These are phyloP conservation scores for Myanophis thanlyinensis DNA, from an alignment of 2,113 vertebrate species.

Conservation along the genomic window DNA sequence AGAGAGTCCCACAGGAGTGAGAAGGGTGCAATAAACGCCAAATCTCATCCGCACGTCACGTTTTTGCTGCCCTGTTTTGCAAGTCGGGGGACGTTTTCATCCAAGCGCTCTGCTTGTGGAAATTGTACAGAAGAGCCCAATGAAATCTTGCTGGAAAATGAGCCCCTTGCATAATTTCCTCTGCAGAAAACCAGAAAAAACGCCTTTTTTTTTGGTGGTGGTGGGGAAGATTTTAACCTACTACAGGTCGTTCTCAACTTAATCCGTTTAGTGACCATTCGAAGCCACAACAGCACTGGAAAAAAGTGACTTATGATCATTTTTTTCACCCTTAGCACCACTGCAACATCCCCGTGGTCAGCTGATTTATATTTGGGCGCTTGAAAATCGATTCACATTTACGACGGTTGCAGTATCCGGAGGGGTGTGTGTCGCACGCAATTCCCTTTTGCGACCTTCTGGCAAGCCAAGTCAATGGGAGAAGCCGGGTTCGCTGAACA, in stretches of 20 bases:
- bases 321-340: too few relatives aligned
- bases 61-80: not conserved
- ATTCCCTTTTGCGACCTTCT: not conserved
- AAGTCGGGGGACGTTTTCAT: not conserved
- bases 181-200: not conserved
- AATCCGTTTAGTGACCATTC: not conserved
- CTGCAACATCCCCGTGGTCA: too few relatives aligned
- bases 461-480: not conserved
- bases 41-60: not conserved
- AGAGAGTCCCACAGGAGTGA: too few relatives aligned
- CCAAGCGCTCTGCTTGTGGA: too few relatives aligned
- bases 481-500: not conserved
- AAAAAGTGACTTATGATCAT: too few relatives aligned
- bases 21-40: not conserved
- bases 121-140: too few relatives aligned
- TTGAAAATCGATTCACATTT: too few relatives aligned
- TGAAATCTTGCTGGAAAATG: too few relatives aligned
- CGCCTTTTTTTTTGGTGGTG: not conserved
- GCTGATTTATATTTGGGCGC: too few relatives aligned
- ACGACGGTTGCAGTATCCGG: too few relatives aligned
- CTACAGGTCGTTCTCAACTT: not conserved
- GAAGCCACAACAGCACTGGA: not conserved
- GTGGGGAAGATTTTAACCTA: not conserved
- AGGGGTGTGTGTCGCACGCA: accelerated
- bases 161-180: not conserved